Conservation (phyloP, 2,113 vertebrate genomes). For the Cromileptes altivelis region DNA sequence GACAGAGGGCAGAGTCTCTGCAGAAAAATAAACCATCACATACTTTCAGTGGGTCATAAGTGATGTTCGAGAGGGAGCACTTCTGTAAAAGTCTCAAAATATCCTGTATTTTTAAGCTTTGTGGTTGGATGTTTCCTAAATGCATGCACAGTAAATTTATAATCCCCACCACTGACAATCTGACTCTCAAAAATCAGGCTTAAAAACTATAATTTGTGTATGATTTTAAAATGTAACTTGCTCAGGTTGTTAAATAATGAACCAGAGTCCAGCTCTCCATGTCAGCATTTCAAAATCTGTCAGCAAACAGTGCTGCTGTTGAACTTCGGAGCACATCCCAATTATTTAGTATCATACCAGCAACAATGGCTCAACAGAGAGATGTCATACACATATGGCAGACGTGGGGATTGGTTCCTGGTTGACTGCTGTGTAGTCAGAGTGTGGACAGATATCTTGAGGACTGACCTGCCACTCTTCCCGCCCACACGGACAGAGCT, state of each 20-base stretch:
- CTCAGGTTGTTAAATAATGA: not conserved
- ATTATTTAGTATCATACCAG: slow-evolving; percentile 26
- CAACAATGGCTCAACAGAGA: slow-evolving; percentile 9
- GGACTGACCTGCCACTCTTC: slow-evolving; percentile 29
- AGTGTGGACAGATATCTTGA: slow-evolving; percentile 13
- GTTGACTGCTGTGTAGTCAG: slow-evolving; percentile 18
- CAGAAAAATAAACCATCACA: too few relatives aligned
- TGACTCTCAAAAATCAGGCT: not conserved
- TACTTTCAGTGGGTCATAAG: too few relatives aligned
- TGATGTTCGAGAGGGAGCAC: too few relatives aligned
- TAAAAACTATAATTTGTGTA: not conserved
- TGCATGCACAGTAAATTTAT: not conserved
- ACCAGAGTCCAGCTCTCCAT: not conserved
- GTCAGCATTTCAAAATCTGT: not conserved
- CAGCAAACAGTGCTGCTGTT: slow-evolving; percentile 17
- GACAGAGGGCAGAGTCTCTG: too few relatives aligned
- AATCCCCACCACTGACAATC: not conserved
- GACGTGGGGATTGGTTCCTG: slow-evolving; percentile 10
- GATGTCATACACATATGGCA: not conserved
- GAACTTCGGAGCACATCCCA: slow-evolving; percentile 22
- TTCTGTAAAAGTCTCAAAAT: too few relatives aligned
- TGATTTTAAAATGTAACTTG: not conserved
- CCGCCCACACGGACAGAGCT: slow-evolving; percentile 37
- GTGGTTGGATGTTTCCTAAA: not conserved
- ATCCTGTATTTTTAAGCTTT: not conserved